Evolutionary conservation across 2,797 vertebrate species (phyloP).

Genomic region (Eulemur mongoz): DNA sequence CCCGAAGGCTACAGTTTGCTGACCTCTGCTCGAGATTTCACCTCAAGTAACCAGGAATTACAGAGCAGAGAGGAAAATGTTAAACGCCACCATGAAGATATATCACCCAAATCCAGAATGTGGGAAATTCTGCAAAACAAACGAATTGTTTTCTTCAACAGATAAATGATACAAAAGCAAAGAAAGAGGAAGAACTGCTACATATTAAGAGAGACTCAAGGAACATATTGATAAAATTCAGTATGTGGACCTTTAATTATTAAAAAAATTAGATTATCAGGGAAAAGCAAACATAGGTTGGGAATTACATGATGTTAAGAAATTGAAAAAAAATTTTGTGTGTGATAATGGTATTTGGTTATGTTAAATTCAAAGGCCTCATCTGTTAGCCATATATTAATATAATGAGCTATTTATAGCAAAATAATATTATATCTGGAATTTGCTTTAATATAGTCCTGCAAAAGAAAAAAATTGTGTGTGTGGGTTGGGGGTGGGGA

Average conservation of each 20-base stretch:
- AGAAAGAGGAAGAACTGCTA: not conserved
- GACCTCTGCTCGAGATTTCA: not conserved
- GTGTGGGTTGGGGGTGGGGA: not conserved
- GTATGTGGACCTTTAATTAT: not conserved
- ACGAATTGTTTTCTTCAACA: not conserved
- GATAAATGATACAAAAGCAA: not conserved
- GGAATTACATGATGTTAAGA: not conserved
- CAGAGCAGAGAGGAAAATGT: not conserved
- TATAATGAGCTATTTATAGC: not conserved
- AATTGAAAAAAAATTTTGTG: not conserved
- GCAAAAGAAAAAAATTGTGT: not conserved
- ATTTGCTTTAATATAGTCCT: not conserved
- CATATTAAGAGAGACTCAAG: not conserved
- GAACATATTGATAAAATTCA: not conserved
- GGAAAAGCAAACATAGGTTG: not conserved
- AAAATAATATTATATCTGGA: not conserved
- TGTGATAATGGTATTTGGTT: not conserved
- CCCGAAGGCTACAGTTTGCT: not conserved
- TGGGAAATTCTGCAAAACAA: not conserved
- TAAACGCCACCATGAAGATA: not conserved
- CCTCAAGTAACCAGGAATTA: not conserved
- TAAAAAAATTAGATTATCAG: not conserved
- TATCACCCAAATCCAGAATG: not conserved
- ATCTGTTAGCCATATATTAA: not conserved
- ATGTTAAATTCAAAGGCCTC: not conserved